Evolutionary conservation across 2,888 invertebrate genomes (phyloP).

Genomic region (Temnothorax unifasciatus): DNA sequence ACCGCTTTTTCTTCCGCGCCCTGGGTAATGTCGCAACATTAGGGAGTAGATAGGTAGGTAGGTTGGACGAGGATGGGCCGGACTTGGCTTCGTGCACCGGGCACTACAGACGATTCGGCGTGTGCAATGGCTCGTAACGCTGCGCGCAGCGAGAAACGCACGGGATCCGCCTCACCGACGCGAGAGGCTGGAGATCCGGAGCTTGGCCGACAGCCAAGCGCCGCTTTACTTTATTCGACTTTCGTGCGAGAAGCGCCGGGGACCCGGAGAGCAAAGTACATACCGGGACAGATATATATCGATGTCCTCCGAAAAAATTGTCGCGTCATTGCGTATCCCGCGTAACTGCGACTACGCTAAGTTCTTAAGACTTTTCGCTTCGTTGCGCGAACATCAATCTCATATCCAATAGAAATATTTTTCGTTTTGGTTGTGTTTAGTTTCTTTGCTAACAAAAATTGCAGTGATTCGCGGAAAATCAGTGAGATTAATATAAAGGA

Average conservation of each 20-base stretch:
- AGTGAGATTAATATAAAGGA: neutral
- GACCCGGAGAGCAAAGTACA: constrained; percentile 72
- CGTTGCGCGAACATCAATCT: constrained; percentile 45
- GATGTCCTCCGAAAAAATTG: constrained; percentile 83
- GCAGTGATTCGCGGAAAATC: neutral
- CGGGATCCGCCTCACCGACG: constrained; percentile 59
- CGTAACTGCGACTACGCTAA: constrained; percentile 76
- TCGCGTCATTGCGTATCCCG: constrained; percentile 82
- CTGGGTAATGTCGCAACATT: constrained; percentile 77
- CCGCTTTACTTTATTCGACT: constrained; percentile 82
- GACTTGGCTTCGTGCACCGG: constrained; percentile 77
- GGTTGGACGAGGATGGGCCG: constrained; percentile 74
- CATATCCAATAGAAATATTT: neutral
- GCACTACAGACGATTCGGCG: constrained; percentile 82
- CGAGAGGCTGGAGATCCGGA: constrained; percentile 77
- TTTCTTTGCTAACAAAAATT: neutral
- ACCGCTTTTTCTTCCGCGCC: constrained; percentile 64
- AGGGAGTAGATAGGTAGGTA: constrained; percentile 66
- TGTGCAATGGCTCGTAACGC: constrained; percentile 83
- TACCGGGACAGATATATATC: constrained; percentile 82
- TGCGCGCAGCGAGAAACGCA: constrained; percentile 67
- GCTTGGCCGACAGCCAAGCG: constrained; percentile 83
- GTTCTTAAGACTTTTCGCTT: constrained; percentile 64
- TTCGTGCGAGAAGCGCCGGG: constrained; percentile 62
- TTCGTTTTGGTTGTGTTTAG: neutral